Percentiles rank a stretch among this genome's conserved stretches.
Evolutionary conservation across 2,888 invertebrate species (phyloP).

Genomic region (Trachelus stipa): DNA sequence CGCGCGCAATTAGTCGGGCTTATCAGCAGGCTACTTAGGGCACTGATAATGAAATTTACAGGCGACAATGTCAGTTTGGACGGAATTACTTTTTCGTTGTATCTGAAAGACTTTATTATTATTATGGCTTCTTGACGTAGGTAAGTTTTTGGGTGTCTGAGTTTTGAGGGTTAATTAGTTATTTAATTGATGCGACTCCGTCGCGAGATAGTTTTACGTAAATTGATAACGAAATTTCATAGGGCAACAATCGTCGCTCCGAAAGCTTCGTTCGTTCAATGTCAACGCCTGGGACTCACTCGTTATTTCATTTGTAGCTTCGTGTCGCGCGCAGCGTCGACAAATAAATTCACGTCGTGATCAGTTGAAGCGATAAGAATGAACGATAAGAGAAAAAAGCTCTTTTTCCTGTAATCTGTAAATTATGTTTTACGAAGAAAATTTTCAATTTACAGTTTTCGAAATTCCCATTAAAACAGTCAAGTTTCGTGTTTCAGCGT

Average conservation of each 20-base stretch:
- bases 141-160: neutral
- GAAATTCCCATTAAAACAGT: neutral
- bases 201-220: neutral
- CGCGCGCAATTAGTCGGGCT: neutral
- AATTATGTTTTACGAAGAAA: neutral
- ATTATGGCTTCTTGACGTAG: neutral
- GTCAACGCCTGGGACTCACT: neutral
- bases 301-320: neutral
- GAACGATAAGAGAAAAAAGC: neutral
- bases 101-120: neutral
- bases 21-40: neutral
- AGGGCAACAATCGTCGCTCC: neutral
- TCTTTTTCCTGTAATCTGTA: neutral
- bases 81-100: neutral
- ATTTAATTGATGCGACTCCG: neutral
- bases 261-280: neutral
- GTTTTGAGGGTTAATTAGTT: neutral
- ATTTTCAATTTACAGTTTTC: neutral
- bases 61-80: neutral
- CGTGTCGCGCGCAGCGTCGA: neutral
- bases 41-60: neutral
- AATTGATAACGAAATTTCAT: neutral
- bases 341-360: neutral
- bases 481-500: neutral
- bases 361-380: neutral